Evolutionary conservation across 2,888 invertebrate genomes (phyloP).

Genomic region (Brachynemurus nebulosus): DNA sequence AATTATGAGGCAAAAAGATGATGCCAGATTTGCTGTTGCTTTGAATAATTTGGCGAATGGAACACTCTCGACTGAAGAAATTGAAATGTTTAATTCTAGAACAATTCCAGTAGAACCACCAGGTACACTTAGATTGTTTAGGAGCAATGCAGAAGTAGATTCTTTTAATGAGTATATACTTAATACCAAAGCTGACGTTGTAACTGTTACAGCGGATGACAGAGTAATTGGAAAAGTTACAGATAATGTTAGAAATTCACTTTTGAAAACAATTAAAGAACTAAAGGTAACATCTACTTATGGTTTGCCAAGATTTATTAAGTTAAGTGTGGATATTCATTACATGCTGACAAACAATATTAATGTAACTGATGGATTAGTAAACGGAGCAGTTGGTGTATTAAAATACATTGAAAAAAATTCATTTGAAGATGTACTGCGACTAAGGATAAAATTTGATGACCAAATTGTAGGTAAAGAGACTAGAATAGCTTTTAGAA

Average conservation of each 20-base stretch:
- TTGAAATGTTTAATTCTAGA: constrained; percentile 16
- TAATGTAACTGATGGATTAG: constrained; percentile 11
- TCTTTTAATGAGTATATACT: constrained; percentile 10
- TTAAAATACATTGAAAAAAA: constrained; percentile 7
- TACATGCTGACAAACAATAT: constrained; percentile 19
- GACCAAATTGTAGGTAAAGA: constrained; percentile 5
- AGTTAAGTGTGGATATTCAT: constrained; percentile 19
- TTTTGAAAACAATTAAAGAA: background rate
- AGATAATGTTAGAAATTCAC: background rate
- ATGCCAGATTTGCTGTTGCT: constrained; percentile 16
- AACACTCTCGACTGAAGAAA: constrained; percentile 17
- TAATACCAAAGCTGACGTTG: background rate
- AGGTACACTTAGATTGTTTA: constrained; percentile 11
- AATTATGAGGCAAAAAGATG: constrained; percentile 23
- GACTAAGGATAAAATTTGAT: too few species aligned
- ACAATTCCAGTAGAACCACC: constrained; percentile 5
- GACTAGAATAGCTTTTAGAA: background rate
- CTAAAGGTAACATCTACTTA: constrained; percentile 4
- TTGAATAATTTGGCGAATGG: constrained; percentile 16
- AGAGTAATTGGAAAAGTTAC: constrained; percentile 2
- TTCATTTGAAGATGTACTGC: too few species aligned
- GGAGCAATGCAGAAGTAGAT: constrained; percentile 11
- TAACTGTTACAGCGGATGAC: constrained; percentile 1
- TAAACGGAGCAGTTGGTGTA: constrained; percentile 19
- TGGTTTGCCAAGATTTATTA: constrained; percentile 12